Evolutionary conservation across 1,140 invertebrate genomes (phyloP).

Genomic region (Drosophila simulans): DNA sequence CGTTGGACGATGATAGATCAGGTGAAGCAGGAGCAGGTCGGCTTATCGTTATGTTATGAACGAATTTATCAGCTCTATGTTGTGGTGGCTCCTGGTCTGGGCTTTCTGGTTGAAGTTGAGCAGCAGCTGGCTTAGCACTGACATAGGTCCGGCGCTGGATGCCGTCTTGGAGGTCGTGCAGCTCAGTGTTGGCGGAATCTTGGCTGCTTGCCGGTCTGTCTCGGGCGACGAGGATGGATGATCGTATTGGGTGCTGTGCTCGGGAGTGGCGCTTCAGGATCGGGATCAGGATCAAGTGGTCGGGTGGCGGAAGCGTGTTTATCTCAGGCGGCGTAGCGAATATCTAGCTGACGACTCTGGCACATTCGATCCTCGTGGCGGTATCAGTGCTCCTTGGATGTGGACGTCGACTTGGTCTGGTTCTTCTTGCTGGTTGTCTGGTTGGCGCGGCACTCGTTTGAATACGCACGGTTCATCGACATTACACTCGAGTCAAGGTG

Average conservation of each 20-base stretch:
- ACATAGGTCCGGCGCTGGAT: constrained; percentile 76
- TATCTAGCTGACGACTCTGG: constrained; percentile 61
- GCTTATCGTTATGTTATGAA: constrained; percentile 80
- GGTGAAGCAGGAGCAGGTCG: constrained; percentile 21
- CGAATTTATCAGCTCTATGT: constrained; percentile 81
- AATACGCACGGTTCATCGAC: constrained; percentile 78
- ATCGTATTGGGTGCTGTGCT: neutral
- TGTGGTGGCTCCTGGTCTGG: constrained; percentile 70
- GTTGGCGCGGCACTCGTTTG: constrained; percentile 65
- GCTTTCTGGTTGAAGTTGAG: constrained; percentile 80
- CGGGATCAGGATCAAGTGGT: neutral
- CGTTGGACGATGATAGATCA: constrained; percentile 37
- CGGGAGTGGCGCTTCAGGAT: neutral
- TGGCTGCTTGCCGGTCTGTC: constrained; percentile 46
- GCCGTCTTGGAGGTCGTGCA: constrained; percentile 76
- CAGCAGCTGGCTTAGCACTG: constrained; percentile 77
- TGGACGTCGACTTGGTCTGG: constrained; percentile 10
- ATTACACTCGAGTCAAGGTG: constrained; percentile 76
- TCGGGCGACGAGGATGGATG: neutral
- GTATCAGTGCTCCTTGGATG: constrained; percentile 16
- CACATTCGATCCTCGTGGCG: constrained; percentile 46
- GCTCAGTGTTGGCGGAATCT: constrained; percentile 74
- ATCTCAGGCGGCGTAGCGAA: constrained; percentile 50
- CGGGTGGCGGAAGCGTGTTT: neutral
- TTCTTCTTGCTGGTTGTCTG: constrained; percentile 19